Percentiles rank a stretch among this genome's conserved stretches.
Conservation (phyloP, 1,140 invertebrate species). For the Maconellicoccus hirsutus region DNA sequence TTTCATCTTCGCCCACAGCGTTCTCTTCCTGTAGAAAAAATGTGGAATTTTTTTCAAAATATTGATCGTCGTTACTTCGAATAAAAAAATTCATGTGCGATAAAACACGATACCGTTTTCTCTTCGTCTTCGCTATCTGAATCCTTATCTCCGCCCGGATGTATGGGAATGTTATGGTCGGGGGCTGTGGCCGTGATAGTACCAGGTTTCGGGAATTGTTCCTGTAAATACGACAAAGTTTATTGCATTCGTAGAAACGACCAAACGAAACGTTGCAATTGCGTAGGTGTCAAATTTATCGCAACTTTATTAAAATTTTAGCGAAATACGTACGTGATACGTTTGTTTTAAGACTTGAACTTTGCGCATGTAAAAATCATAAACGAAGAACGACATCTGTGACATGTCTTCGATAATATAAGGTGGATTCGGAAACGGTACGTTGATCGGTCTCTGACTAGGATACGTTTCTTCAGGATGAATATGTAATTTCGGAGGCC, state of each 20-base stretch:
- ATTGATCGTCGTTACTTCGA: no score
- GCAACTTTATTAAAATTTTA: background rate
- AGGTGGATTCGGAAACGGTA: conserved; percentile 33
- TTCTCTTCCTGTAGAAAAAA: no score
- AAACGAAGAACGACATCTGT: conserved; percentile 86
- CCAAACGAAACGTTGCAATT: no score
- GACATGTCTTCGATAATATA: conserved; percentile 72
- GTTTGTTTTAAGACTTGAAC: conserved; percentile 47
- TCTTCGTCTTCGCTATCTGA: conserved; percentile 35
- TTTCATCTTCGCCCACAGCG: background rate
- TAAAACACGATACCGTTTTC: background rate
- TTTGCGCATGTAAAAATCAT: conserved; percentile 72
- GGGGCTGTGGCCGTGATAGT: conserved; percentile 33
- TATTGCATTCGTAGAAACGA: no score
- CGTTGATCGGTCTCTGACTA: conserved; percentile 42
- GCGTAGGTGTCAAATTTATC: no score
- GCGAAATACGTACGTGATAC: conserved; percentile 11
- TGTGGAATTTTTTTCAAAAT: no score
- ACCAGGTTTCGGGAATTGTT: conserved; percentile 39
- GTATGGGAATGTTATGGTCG: conserved; percentile 34
- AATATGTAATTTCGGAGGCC: conserved; percentile 65
- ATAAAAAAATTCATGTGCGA: background rate
- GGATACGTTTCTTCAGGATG: conserved; percentile 68
- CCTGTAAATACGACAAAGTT: conserved; percentile 17
- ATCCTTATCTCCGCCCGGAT: conserved; percentile 38